A percentile compares a stretch with the other conserved stretches of the same genome.
Evolutionary conservation across 1,140 invertebrate species (phyloP).

Genomic region (Bactericera cockerelli): DNA sequence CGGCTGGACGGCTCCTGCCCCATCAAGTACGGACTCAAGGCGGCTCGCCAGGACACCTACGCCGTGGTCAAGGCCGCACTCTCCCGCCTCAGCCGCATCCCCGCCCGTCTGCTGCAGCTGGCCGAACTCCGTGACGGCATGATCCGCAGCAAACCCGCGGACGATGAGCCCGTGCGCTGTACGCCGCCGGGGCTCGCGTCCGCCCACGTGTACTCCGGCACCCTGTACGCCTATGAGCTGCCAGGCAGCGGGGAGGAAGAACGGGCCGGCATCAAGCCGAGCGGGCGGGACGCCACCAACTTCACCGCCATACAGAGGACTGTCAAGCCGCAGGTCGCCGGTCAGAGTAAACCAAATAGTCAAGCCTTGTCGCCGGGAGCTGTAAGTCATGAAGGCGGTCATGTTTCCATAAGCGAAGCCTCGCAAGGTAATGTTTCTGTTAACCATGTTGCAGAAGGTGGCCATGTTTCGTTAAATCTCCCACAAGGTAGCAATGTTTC

Average conservation of each 20-base stretch:
- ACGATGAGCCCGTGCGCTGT: slow-evolving; percentile 33
- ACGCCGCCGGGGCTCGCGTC: slow-evolving; percentile 19
- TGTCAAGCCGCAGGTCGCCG: slow-evolving; percentile 20
- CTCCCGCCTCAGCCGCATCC: slow-evolving; percentile 42
- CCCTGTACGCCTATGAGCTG: slow-evolving; percentile 38
- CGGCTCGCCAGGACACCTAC: slow-evolving; percentile 66
- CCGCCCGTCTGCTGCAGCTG: slow-evolving; percentile 43
- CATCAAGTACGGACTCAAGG: slow-evolving; percentile 60
- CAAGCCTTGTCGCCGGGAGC: too few relatives aligned
- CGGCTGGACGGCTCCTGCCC: slow-evolving; percentile 52
- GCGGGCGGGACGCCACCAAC: slow-evolving; percentile 26
- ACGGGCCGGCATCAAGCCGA: slow-evolving; percentile 19
- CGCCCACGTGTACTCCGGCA: background rate
- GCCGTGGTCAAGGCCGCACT: slow-evolving; percentile 51
- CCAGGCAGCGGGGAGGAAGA: slow-evolving; percentile 26
- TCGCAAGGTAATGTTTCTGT: too few relatives aligned
- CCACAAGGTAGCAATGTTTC: too few relatives aligned
- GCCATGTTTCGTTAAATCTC: too few relatives aligned
- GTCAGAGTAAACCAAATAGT: background rate
- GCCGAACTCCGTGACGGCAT: slow-evolving; percentile 50
- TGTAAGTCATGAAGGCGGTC: too few relatives aligned
- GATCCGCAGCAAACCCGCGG: slow-evolving; percentile 37
- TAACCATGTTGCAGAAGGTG: too few relatives aligned
- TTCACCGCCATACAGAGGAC: slow-evolving; percentile 32
- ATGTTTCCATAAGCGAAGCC: too few relatives aligned